Base-by-base conservation (phyloP, 2,888 invertebrate species). In the Pseudococcus longispinus region DNA sequence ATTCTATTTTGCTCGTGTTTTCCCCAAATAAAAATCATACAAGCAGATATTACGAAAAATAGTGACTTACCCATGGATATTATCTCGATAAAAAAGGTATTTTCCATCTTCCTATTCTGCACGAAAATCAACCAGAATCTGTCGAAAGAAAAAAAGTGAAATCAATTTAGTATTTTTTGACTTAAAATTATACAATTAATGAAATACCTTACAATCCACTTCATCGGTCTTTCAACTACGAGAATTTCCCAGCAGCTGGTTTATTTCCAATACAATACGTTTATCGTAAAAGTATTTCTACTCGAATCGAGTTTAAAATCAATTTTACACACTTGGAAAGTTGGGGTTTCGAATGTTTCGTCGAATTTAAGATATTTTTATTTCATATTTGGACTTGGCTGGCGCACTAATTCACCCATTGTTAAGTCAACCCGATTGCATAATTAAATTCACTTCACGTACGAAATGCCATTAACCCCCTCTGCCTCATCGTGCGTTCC, bases 391-490 rank as follows among this genome's bases (percentile, higher is more conserved):
- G 11, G 77, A 20, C 37, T 42, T 32, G 77, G 42, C 29, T 20
- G 77, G 77, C 37, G 37, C 77, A 70, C 70, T 80, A 80, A 80
- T 80, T 80, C 77, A 80, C 37, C 77, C 77, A 80, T 80, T 42
- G 77, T 80, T 80, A 80, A 80, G 77, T 42, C 20, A 42, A 80
- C 37, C 42, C 77, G 77, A 80, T 42, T 42, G 20, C 18, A 80
- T 80, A 80, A 80, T 80, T 80, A 42, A 20, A 80, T 80, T 80
- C 77, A 80, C 37, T 42, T 80, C 77, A 80, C 77, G 77, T 80
- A 80, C 42, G 77, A 42, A 80, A 80, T 42, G 42, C 77, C 42
- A 37, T 80, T 42, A 80, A 20, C 77, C 77, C 77, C 20, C 2
- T 6, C 9, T 0, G 8, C 37, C 37, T 37, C 37, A 5, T 9